Evolutionary conservation across 1,140 invertebrate genomes (phyloP).

Genomic region (Bombus pascuorum): DNA sequence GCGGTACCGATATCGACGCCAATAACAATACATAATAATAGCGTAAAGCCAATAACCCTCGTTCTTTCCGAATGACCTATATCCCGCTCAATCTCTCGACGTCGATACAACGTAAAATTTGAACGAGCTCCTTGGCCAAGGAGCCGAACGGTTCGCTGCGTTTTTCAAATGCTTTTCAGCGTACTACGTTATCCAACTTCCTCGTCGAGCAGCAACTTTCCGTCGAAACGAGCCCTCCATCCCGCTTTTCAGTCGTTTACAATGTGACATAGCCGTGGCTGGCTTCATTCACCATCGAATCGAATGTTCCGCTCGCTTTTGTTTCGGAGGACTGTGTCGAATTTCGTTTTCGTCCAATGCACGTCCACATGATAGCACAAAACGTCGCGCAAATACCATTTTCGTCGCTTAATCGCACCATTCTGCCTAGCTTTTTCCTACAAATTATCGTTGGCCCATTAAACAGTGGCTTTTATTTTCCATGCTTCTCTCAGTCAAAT

Average conservation of each 20-base stretch:
- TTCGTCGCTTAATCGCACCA: not conserved
- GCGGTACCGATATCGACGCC: not conserved
- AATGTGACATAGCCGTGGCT: not conserved
- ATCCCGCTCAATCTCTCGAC: not conserved
- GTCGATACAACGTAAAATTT: constrained; percentile 9
- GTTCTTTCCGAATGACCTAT: constrained; percentile 29
- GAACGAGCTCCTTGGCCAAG: not conserved
- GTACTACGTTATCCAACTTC: not conserved
- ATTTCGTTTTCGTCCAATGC: not conserved
- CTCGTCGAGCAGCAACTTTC: not conserved
- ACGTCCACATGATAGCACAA: not conserved
- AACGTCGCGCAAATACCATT: not conserved
- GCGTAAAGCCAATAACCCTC: constrained; percentile 27
- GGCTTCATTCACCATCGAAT: not conserved
- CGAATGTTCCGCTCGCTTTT: not conserved
- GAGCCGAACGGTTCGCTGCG: not conserved
- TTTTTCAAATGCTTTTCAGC: not conserved
- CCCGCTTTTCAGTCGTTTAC: not conserved
- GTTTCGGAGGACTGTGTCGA: not conserved
- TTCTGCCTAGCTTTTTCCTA: not conserved
- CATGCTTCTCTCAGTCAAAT: not conserved
- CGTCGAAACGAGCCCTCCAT: not conserved
- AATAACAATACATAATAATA: constrained; percentile 33
- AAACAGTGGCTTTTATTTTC: too few species aligned
- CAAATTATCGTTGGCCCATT: not conserved